Base-by-base conservation (phyloP, 2,113 vertebrate species). In the Myotis yumanensis region DNA sequence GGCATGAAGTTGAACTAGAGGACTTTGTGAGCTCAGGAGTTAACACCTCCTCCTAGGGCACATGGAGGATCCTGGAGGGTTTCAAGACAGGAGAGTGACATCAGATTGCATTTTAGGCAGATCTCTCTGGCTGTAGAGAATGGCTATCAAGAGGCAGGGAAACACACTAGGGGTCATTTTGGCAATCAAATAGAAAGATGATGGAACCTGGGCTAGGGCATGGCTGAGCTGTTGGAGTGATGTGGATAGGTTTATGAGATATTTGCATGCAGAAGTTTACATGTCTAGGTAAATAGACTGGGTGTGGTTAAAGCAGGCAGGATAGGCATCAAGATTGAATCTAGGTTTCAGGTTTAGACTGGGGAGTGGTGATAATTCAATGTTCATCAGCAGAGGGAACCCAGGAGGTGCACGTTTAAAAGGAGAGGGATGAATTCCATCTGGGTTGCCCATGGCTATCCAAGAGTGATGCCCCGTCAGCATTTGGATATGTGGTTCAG, bases 381-480 rank as follows among this genome's bases (percentile, higher is more conserved):
- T 35, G 28, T 23, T 89, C 69, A 43, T 48, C 32, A 62, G 35
- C 20, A 37, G 62, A 87, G 30, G 15, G 66, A 54, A 72, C 37
- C 28, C 16, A 66, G 71, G 7, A 68, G 3, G 51, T 68, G 2
- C n/a, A 43, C 52, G 23, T 59, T 77, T 28, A 8, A 69, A 43
- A 57, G 23, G 87, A 81, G 37, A n/a, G 71, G 4, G 35, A 52
- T 15, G 40, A 16, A 37, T 84, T 80, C 52, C 35, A 30, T 32
- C 32, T n/a, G 48, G 16, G 28, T 51, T 28, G 7, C 18, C 52
- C 54, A 0, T 1, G 3, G 30, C 16, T 22, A 0, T 37, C 46
- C 12, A 43, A 15, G 43, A 77, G 51, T 12, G 43, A 66, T 52
- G 37, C 75, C 77, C 30, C 15, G 1, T 37, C 40, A 46, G 11